Percentiles rank a stretch among this genome's conserved stretches.
Evolutionary conservation across 2,888 invertebrate genomes (phyloP).

Genomic region (Branchellion lobata): DNA sequence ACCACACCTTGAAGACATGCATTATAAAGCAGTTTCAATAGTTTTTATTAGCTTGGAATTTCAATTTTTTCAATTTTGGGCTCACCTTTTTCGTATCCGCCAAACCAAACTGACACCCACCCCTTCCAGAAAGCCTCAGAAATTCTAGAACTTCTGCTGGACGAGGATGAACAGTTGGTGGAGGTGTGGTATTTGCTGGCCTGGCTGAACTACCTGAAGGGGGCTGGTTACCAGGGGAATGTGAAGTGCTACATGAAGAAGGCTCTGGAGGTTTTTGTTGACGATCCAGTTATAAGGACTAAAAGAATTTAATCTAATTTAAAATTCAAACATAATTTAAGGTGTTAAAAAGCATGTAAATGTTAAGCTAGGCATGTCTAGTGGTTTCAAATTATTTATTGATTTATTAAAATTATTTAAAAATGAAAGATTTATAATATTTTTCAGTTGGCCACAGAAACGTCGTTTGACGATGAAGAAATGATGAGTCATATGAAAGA

Average conservation of each 20-base stretch:
- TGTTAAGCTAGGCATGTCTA: too few relatives aligned
- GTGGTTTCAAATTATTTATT: too few relatives aligned
- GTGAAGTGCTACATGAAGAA: slow-evolving; percentile 62
- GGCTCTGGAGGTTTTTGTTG: slow-evolving; percentile 59
- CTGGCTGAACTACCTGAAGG: slow-evolving; percentile 62
- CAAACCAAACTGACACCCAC: too few relatives aligned
- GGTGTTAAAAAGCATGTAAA: too few relatives aligned
- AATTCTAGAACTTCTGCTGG: slow-evolving; percentile 61
- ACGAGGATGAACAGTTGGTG: slow-evolving; percentile 63
- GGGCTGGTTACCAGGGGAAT: slow-evolving; percentile 60
- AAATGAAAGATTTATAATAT: too few relatives aligned
- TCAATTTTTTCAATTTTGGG: too few relatives aligned
- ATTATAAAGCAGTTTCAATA: background rate
- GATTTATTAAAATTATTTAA: too few relatives aligned
- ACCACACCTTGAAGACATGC: slow-evolving; percentile 1
- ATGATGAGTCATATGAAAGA: slow-evolving; percentile 59
- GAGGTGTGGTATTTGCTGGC: slow-evolving; percentile 64
- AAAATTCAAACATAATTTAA: too few relatives aligned
- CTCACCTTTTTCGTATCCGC: too few relatives aligned
- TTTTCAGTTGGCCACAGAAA: slow-evolving; percentile 57
- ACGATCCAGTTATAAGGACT: background rate
- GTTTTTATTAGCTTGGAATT: background rate
- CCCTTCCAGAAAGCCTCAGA: slow-evolving; percentile 59
- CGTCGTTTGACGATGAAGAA: slow-evolving; percentile 57
- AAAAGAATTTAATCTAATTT: background rate